phyloP scores from a whole-genome alignment of 2,888 invertebrate genomes.

The Epirrhoe alternata region DNA sequence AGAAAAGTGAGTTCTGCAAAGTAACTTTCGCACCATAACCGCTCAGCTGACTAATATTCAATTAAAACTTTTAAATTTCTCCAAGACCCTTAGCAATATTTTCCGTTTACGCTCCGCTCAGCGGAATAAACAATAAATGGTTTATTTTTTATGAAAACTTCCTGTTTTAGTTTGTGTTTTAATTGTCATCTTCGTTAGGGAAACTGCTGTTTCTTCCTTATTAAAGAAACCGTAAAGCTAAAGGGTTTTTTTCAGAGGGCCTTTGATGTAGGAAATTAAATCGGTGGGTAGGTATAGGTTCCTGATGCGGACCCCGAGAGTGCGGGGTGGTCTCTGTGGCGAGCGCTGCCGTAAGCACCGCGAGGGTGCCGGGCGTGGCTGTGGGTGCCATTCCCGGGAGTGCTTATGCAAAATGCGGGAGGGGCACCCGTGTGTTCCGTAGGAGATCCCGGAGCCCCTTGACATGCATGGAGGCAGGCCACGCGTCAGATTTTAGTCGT shows the following conservation, averaged over 20 bases:
- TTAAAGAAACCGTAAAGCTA: background rate
- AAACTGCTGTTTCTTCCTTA: background rate
- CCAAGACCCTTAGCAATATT: slow-evolving; percentile 68
- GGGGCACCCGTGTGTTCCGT: too few relatives aligned
- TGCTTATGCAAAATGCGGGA: too few relatives aligned
- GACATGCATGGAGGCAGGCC: too few relatives aligned
- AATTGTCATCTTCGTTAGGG: slow-evolving; percentile 11
- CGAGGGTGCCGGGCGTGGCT: too few relatives aligned
- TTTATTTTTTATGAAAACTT: slow-evolving; percentile 12
- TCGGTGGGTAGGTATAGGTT: too few relatives aligned
- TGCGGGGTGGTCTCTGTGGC: too few relatives aligned
- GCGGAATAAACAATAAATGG: slow-evolving; percentile 59
- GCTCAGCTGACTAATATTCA: slow-evolving; percentile 77
- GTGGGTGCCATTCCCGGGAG: too few relatives aligned
- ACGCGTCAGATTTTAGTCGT: too few relatives aligned
- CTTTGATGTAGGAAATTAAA: background rate
- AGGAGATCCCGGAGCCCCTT: too few relatives aligned
- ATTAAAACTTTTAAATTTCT: slow-evolving; percentile 80
- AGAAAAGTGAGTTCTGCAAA: slow-evolving; percentile 41
- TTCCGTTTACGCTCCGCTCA: slow-evolving; percentile 62
- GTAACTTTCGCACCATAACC: slow-evolving; percentile 58
- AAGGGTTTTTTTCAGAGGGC: background rate
- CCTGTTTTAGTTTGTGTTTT: slow-evolving; percentile 1
- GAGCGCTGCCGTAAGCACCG: too few relatives aligned
- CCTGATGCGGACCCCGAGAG: too few relatives aligned